These are phyloP conservation scores for Vannuccia rotundouncinata DNA, from an alignment of 2,888 invertebrate genomes.

Conservation along the genomic window DNA sequence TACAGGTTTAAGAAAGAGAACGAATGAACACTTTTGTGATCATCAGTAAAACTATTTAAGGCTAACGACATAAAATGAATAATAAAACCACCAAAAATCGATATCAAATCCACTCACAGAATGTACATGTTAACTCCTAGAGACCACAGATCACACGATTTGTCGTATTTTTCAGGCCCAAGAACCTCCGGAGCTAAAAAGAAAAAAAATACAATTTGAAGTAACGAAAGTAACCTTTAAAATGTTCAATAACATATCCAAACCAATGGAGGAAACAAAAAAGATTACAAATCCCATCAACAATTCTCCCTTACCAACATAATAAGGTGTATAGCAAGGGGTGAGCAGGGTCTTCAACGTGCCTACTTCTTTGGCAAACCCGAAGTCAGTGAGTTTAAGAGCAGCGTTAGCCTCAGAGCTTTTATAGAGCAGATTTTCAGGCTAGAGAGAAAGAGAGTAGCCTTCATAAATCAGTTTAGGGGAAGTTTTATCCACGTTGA, in stretches of 20 bases:
- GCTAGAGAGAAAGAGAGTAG: slow-evolving; percentile 47
- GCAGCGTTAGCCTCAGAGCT: slow-evolving; percentile 65
- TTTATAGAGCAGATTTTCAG: slow-evolving; percentile 85
- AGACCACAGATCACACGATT: slow-evolving; percentile 98
- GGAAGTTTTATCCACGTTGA: background rate
- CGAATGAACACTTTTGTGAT: too few species aligned
- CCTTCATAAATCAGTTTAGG: background rate
- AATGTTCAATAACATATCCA: too few species aligned
- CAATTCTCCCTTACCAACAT: slow-evolving; percentile 81
- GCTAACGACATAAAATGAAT: too few species aligned
- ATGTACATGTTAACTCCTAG: slow-evolving; percentile 99
- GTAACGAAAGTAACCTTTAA: background rate
- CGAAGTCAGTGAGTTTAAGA: slow-evolving; percentile 94
- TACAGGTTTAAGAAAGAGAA: too few species aligned
- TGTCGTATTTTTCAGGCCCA: slow-evolving; percentile 94
- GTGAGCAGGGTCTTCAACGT: slow-evolving; percentile 83
- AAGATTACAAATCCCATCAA: too few species aligned
- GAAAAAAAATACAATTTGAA: background rate
- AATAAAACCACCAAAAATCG: background rate
- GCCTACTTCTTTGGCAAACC: slow-evolving; percentile 90
- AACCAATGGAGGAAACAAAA: too few species aligned
- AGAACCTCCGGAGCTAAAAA: slow-evolving; percentile 72
- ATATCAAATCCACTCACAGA: slow-evolving; percentile 62
- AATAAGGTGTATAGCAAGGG: slow-evolving; percentile 97
- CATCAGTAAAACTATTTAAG: too few species aligned